Conservation (phyloP, 2,113 vertebrate species). For the Piaya cayana region DNA sequence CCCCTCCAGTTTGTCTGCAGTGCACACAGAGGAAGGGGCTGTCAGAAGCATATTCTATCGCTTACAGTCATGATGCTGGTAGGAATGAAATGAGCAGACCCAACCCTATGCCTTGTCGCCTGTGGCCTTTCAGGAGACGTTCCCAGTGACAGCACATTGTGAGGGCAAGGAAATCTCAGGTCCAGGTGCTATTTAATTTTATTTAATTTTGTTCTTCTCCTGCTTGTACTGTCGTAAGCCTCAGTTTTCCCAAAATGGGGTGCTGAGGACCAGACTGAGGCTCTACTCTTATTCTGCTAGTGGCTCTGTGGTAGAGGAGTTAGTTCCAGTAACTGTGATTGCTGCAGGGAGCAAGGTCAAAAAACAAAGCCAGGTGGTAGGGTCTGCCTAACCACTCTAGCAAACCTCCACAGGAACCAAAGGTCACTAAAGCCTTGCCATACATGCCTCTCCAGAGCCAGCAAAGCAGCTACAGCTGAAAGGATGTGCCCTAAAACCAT, state of each 20-base stretch:
- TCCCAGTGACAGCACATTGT: not conserved
- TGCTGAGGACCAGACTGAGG: not conserved
- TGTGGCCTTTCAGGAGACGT: not conserved
- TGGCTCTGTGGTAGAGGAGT: not conserved
- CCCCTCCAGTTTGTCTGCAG: not conserved
- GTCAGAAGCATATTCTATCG: not conserved
- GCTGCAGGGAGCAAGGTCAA: not conserved
- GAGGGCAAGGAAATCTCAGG: not conserved
- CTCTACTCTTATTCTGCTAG: not conserved
- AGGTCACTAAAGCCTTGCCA: not conserved
- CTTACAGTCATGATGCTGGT: rapidly evolving
- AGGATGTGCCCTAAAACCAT: not conserved
- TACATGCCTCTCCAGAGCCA: not conserved
- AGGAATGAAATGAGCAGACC: not conserved
- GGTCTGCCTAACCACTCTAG: not conserved
- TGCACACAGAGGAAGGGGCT: not conserved
- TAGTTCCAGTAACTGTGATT: not conserved
- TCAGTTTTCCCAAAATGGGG: not conserved
- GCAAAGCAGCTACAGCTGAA: not conserved
- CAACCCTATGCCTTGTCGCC: not conserved
- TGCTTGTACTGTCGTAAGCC: not conserved
- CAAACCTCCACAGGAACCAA: not conserved
- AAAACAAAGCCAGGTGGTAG: not conserved
- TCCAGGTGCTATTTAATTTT: not conserved
- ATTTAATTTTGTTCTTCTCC: not conserved